A percentile compares a stretch with the other conserved stretches of the same genome.
Conservation (phyloP, 2,113 vertebrate genomes). For the Gadus macrocephalus region DNA sequence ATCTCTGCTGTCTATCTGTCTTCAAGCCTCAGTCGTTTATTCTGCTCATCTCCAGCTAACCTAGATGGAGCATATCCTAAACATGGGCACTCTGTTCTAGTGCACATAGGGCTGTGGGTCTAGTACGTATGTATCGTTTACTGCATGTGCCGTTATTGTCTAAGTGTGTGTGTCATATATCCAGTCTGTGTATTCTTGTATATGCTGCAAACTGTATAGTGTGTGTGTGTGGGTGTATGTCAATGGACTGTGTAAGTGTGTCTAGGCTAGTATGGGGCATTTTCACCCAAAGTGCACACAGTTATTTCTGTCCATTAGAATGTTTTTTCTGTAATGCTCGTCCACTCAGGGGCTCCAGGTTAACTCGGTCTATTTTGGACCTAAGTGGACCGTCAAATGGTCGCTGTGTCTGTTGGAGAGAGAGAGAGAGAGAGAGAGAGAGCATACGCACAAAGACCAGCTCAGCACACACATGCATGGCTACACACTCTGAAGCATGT, state of each 20-base stretch:
- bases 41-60: slow-evolving; percentile 40
- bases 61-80: slow-evolving; percentile 18
- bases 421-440: slow-evolving; percentile 1
- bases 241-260: background rate
- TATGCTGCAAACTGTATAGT: no score
- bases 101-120: background rate
- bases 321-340: slow-evolving; percentile 18
- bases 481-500: slow-evolving; percentile 43
- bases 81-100: background rate
- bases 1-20: slow-evolving; percentile 24
- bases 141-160: slow-evolving; percentile 2
- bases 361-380: slow-evolving; percentile 53
- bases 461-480: slow-evolving; percentile 17
- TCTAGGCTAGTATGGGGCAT: background rate
- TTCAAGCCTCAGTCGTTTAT: no score
- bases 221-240: slow-evolving; percentile 13
- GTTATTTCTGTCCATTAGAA: slow-evolving; percentile 17
- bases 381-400: slow-evolving; percentile 46
- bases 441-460: no score
- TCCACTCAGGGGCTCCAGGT: slow-evolving; percentile 29
- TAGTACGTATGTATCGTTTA: slow-evolving; percentile 5
- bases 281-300: slow-evolving; percentile 1
- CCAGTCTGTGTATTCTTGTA: no score
- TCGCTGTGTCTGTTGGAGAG: background rate
- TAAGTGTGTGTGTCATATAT: no score